Base-by-base conservation (phyloP, 2,113 vertebrate species). In the Willisornis vidua region DNA sequence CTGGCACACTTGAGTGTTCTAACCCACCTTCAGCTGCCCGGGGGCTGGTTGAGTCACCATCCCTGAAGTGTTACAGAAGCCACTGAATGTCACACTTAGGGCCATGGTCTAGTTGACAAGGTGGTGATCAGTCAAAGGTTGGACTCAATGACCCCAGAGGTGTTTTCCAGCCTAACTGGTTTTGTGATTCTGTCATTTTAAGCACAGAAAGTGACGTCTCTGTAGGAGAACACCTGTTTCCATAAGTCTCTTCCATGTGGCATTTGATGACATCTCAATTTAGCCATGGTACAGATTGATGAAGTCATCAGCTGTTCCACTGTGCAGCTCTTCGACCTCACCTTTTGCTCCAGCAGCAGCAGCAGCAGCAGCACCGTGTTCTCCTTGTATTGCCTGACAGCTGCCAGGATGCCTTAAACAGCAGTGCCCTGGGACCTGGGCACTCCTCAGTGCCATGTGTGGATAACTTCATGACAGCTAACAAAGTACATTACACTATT, bases 401-500 rank as follows among this genome's bases (percentile, higher is more conserved):
- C 63, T 37, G 29, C 49, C n/a, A 48, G 63, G 68, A 51, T 74
- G 33, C 10, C 24, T 63, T 12, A 5, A 63, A 19, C 57, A 11
- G 25, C 0, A 0, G 7, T 39, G 70, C 11, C 25, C 2, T 0
- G 0, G 18, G 23, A 28, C 11, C n/a, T 37, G 51, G 39, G 22
- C n/a, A 14, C 58, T 10, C 0, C 55, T 46, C 22, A 7, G 65
- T 41, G 57, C 54, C 29, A 4, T 0, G 7, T 54, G 2, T 19
- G 41, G 48, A 3, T 45, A 78, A 35, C 17, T 62, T 54, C 23
- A 7, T 33, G 24, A n/a, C 26, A 48, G 9, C 35, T 43, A 70
- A 43, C 17, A 76, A 48, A 49, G 24, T n/a, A 6, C 9, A 51
- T n/a, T 63, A 3, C 9, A 3, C 9, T 72, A 3, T 72, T 78